Evolutionary conservation across 2,113 vertebrate species (phyloP).

Genomic region (Oceanodroma tethys): DNA sequence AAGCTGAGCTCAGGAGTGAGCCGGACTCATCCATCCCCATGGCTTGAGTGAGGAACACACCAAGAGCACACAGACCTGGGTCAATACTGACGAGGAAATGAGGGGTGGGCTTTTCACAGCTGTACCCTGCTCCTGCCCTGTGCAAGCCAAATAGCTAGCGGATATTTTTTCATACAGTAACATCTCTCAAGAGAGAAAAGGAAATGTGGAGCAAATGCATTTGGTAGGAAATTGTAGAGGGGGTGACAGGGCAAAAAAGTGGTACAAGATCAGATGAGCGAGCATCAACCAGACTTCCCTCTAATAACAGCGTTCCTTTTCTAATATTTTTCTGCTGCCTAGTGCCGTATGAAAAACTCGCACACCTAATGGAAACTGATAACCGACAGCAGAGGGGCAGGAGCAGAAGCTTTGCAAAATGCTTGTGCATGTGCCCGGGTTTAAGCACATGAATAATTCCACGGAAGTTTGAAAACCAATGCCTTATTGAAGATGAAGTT

Average conservation of each 20-base stretch:
- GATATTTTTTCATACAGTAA: neutral
- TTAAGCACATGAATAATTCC: conserved; percentile 21
- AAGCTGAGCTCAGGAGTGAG: neutral
- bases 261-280: neutral
- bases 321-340: neutral
- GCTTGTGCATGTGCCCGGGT: neutral
- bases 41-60: neutral
- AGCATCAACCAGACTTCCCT: neutral
- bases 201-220: neutral
- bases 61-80: neutral
- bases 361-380: neutral
- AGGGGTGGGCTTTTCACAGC: neutral
- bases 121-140: neutral
- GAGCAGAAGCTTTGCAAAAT: neutral
- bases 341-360: neutral
- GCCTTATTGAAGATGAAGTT: neutral
- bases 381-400: neutral
- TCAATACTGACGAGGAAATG: neutral
- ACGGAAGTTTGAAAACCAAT: neutral
- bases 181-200: neutral
- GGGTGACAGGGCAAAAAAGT: conserved; percentile 20
- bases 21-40: neutral
- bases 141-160: neutral
- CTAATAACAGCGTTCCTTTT: neutral
- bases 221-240: neutral